Evolutionary conservation across 2,888 invertebrate genomes (phyloP).

Genomic region (Lepeophtheirus nordmannii): DNA sequence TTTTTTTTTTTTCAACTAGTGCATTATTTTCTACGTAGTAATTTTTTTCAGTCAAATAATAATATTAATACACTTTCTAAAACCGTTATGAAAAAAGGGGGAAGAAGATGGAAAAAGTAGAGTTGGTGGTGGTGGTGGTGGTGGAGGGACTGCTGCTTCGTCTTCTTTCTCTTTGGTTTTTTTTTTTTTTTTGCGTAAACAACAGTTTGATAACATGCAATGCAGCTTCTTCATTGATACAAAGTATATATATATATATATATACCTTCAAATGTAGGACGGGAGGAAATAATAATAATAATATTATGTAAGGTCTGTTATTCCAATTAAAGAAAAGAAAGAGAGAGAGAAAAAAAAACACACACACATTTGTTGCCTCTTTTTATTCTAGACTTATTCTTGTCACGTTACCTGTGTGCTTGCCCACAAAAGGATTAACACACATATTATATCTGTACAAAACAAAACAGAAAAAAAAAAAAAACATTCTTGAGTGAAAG

Average conservation of each 20-base stretch:
- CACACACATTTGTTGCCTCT: background rate
- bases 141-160: background rate
- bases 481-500: background rate
- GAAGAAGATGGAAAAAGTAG: too few relatives aligned
- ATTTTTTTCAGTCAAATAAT: too few relatives aligned
- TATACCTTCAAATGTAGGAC: background rate
- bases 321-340: too few relatives aligned
- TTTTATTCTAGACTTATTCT: background rate
- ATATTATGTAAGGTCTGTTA: too few relatives aligned
- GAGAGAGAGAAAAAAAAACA: too few relatives aligned
- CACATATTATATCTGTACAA: background rate
- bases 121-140: too few relatives aligned
- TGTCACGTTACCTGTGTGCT: background rate
- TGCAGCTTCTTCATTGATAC: background rate
- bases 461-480: too few relatives aligned
- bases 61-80: too few relatives aligned
- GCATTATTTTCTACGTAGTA: too few relatives aligned
- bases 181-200: background rate
- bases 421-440: slow-evolving; percentile 5
- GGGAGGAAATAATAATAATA: background rate
- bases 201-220: background rate
- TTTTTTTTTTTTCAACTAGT: too few relatives aligned
- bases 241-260: too few relatives aligned
- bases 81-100: too few relatives aligned
- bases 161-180: background rate